Conservation (phyloP, 1,140 invertebrate genomes). For the Drosophila kohkoa region DNA sequence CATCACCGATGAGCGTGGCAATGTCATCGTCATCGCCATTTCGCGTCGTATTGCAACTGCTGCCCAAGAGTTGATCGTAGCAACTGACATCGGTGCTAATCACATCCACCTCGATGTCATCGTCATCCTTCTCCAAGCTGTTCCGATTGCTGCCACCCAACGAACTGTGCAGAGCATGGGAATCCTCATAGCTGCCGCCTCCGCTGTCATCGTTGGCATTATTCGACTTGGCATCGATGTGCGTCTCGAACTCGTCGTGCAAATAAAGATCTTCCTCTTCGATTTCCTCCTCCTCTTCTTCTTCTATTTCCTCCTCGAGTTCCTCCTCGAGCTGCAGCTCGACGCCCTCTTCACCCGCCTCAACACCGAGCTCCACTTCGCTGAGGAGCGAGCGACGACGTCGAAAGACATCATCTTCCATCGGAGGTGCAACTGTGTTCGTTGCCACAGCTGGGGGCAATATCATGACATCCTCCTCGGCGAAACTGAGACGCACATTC, state of each 20-base stretch:
- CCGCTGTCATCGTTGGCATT: constrained; percentile 84
- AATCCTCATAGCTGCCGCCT: constrained; percentile 83
- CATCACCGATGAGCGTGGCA: constrained; percentile 63
- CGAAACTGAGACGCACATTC: constrained; percentile 74
- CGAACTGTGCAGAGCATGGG: constrained; percentile 78
- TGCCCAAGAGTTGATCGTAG: constrained; percentile 80
- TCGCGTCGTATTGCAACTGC: constrained; percentile 79
- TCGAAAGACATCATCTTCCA: constrained; percentile 70
- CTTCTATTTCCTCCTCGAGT: constrained; percentile 37
- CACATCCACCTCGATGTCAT: constrained; percentile 83
- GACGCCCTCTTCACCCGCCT: no score
- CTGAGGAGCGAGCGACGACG: constrained; percentile 66
- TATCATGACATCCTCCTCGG: constrained; percentile 82
- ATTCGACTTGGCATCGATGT: constrained; percentile 78
- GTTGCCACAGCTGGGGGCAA: constrained; percentile 39
- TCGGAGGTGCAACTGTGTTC: constrained; percentile 8
- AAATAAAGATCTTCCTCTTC: constrained; percentile 78
- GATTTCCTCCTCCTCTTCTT: constrained; percentile 33
- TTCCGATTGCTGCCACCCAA: constrained; percentile 79
- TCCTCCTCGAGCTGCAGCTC: no score
- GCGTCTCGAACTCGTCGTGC: constrained; percentile 86
- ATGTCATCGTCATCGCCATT: constrained; percentile 68
- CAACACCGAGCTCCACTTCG: constrained; percentile 4
- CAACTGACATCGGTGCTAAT: constrained; percentile 84
- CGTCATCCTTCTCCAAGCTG: constrained; percentile 82